Conservation (phyloP, 2,113 vertebrate species). For the Crocuta crocuta region DNA sequence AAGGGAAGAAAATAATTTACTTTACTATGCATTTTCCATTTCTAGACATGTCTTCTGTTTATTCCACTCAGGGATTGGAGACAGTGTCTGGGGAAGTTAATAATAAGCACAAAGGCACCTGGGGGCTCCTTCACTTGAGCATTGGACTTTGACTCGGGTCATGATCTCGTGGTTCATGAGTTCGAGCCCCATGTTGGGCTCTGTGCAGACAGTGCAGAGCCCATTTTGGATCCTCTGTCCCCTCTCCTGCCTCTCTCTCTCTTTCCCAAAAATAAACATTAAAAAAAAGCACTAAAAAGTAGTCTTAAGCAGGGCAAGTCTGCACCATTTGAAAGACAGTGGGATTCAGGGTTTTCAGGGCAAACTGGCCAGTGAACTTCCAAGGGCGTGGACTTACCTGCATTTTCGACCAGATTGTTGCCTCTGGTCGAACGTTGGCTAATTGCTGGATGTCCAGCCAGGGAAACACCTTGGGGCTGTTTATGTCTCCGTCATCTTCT, state of each 20-base stretch:
- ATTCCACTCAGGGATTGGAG: not conserved
- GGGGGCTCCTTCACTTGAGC: no score
- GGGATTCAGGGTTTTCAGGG: fast-evolving
- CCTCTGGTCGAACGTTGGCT: no score
- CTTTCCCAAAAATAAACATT: no score
- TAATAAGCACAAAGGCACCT: not conserved
- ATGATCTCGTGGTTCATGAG: no score
- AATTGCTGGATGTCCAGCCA: fast-evolving
- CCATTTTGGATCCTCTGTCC: no score
- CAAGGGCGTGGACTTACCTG: fast-evolving
- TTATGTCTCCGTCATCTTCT: not conserved
- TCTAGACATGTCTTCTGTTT: fast-evolving
- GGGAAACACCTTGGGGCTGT: fast-evolving
- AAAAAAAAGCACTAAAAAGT: no score
- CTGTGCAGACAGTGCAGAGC: no score
- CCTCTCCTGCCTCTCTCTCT: no score
- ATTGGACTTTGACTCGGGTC: no score
- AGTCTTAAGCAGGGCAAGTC: not conserved
- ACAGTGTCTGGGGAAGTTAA: not conserved
- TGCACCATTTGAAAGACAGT: fast-evolving
- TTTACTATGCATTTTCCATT: not conserved
- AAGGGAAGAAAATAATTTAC: not conserved
- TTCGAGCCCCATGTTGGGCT: no score
- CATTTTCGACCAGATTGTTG: fast-evolving
- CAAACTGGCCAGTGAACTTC: fast-evolving